Evolutionary conservation across 2,888 invertebrate genomes (phyloP).

Genomic region (Argyresthia albistria): DNA sequence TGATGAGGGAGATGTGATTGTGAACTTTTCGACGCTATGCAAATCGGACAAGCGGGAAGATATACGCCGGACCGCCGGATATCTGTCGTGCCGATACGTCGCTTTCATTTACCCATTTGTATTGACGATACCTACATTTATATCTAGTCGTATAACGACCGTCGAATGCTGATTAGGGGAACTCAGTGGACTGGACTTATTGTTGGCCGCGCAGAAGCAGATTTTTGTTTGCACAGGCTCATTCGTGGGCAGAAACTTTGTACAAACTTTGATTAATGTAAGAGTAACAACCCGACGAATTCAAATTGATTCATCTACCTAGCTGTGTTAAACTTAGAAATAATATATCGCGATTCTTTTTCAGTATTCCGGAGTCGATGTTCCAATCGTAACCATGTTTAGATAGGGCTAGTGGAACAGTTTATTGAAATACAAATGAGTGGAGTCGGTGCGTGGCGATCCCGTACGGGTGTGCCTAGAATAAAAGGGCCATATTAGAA

Average conservation of each 20-base stretch:
- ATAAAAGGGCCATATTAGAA: constrained; percentile 71
- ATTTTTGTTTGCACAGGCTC: constrained; percentile 36
- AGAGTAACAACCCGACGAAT: constrained; percentile 34
- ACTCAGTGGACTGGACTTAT: constrained; percentile 21
- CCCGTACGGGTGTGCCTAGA: constrained; percentile 42
- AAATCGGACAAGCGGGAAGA: constrained; percentile 57
- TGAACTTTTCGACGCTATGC: constrained; percentile 67
- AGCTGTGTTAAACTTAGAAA: constrained; percentile 32
- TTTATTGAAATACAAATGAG: constrained; percentile 71
- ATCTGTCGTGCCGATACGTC: constrained; percentile 30
- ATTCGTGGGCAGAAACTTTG: constrained; percentile 36
- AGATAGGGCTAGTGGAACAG: constrained; percentile 63
- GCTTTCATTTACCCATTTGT: constrained; percentile 41
- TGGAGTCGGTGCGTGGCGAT: constrained; percentile 40
- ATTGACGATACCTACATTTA: constrained; percentile 18
- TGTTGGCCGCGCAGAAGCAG: constrained; percentile 29
- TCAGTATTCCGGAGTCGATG: constrained; percentile 24
- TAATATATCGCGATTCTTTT: constrained; percentile 31
- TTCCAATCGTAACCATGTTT: constrained; percentile 53
- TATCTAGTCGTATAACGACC: not conserved
- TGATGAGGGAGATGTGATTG: constrained; percentile 71
- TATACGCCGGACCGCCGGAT: constrained; percentile 41
- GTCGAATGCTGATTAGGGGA: constrained; percentile 7
- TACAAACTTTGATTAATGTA: constrained; percentile 43
- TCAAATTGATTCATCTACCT: constrained; percentile 55